These are phyloP conservation scores for Spodoptera littoralis DNA, from an alignment of 2,888 invertebrate genomes.

Conservation along the genomic window DNA sequence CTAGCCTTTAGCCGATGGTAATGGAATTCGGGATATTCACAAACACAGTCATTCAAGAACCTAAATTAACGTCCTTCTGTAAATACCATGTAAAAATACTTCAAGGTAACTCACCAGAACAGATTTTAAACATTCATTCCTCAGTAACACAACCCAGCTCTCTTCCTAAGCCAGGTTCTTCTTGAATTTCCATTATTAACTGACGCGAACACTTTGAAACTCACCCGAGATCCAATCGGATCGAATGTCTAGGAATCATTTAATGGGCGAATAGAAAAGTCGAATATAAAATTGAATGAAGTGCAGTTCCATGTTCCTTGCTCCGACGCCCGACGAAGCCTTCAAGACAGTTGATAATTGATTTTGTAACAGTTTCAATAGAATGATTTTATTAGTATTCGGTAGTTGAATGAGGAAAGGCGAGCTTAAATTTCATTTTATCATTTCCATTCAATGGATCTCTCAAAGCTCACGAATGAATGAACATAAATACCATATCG, in stretches of 20 bases:
- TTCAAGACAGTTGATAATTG: constrained; percentile 64
- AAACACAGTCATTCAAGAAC: no score
- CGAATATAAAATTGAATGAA: constrained; percentile 71
- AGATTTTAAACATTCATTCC: background rate
- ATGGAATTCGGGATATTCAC: no score
- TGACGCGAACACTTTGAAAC: constrained; percentile 20
- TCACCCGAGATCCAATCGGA: constrained; percentile 33
- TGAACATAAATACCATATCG: constrained; percentile 34
- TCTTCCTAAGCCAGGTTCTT: constrained; percentile 1
- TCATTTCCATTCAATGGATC: constrained; percentile 50
- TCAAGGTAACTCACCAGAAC: background rate
- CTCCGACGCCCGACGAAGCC: constrained; percentile 40
- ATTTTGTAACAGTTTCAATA: constrained; percentile 63
- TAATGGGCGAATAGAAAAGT: constrained; percentile 56
- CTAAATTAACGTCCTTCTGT: no score
- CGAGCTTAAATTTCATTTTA: constrained; percentile 51
- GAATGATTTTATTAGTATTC: constrained; percentile 59
- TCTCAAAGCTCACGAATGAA: constrained; percentile 35
- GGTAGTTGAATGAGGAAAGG: constrained; percentile 49
- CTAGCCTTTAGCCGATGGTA: no score
- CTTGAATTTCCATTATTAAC: constrained; percentile 28
- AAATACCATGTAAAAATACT: no score
- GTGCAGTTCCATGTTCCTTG: constrained; percentile 69
- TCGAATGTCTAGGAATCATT: constrained; percentile 58
- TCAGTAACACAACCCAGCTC: background rate